Evolutionary conservation across 2,113 vertebrate species (phyloP), one percentile per base, ranked within the genome.

Genomic region (Capricornis sumatraensis): DNA sequence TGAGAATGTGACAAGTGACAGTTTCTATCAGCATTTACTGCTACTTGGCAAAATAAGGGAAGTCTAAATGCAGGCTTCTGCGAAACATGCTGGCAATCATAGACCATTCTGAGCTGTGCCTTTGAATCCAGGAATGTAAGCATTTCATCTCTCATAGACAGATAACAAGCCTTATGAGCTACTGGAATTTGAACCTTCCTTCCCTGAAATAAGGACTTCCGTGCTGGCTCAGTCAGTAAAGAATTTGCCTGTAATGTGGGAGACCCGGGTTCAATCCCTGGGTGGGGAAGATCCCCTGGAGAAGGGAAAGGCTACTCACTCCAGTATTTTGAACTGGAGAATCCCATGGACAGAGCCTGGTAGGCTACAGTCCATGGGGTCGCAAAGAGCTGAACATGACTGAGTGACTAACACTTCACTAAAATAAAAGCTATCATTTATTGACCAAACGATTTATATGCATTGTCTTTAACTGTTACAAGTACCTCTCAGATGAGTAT

Each of bases 1-100:
- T 76, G 62, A 47, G 14, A 95, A 89, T 81, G 94, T 95, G 89
- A 92, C 90, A 85, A 90, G 85, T 89, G 93, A 97, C 76, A 87
- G 10, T 67, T 97, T 96, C 92, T 60, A 95, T 95, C 84, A 95
- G 62, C 85, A 81, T 87, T 64, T 95, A 84, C 84, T 53, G 74
- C 84, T 58, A 90, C 92, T 92, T 96, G 84, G 87, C 89, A 81
- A 90, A 96, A 60, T 45, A 60, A 92, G 43, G n/a, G 23, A 83
- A 79, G 17, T 90, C 79, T 90, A 45, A 87, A 88, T 87, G 74
- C 10, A 79, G 47, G 47, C 21, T 85, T 87, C 45, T 92, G 36
- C 64, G 53, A 53, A 83, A 86, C 43, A 43, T 5, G 13, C 19
- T 84, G 33, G 47, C 84, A 90, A 40, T 47, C 64, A 78, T 36